Evolutionary conservation across 2,113 vertebrate species (phyloP).

Genomic region (Zapornia atra): DNA sequence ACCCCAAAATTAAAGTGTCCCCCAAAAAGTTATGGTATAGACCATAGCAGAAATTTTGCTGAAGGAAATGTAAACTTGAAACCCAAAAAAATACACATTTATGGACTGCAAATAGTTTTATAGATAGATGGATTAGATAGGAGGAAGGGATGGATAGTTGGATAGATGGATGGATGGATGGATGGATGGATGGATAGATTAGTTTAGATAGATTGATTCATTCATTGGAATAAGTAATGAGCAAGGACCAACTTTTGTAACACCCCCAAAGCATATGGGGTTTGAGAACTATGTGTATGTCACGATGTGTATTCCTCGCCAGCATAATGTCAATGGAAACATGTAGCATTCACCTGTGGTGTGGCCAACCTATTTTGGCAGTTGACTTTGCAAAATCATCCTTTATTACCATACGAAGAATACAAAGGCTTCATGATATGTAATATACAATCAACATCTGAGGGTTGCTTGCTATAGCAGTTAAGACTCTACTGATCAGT

Average conservation of each 20-base stretch:
- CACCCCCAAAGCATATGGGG: not conserved
- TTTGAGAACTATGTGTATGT: not conserved
- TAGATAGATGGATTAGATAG: too few species aligned
- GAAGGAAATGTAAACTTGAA: not conserved
- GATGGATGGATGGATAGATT: not conserved
- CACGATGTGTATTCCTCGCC: not conserved
- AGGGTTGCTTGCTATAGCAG: not conserved
- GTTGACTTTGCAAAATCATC: not conserved
- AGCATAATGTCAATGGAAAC: not conserved
- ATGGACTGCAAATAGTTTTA: not conserved
- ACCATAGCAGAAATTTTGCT: not conserved
- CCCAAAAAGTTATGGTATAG: not conserved
- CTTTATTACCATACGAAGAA: not conserved
- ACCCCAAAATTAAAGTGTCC: not conserved
- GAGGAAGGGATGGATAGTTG: not conserved
- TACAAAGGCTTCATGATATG: not conserved
- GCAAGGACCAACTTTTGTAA: not conserved
- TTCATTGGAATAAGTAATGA: not conserved
- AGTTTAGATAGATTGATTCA: not conserved
- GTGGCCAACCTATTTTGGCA: not conserved
- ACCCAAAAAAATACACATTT: not conserved
- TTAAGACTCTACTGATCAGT: not conserved
- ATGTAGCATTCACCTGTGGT: not conserved
- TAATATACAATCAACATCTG: not conserved
- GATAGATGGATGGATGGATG: not conserved